Evolutionary conservation across 2,113 vertebrate genomes (phyloP).

Genomic region (Ailuropoda melanoleuca): DNA sequence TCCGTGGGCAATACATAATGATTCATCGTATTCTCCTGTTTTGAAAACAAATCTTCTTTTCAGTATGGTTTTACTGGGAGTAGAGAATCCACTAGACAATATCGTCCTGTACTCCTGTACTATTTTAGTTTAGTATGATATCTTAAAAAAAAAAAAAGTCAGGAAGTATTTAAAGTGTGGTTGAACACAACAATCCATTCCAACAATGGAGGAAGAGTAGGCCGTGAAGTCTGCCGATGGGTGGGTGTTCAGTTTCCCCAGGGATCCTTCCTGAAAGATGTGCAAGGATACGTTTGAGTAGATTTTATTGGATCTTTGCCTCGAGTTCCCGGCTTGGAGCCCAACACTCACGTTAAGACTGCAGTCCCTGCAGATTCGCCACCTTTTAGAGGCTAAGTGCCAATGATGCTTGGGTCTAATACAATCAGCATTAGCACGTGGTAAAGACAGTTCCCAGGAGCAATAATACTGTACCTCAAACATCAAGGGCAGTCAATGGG

Average conservation of each 20-base stretch:
- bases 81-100: background rate
- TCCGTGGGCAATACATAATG: background rate
- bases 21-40: background rate
- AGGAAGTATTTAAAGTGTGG: background rate
- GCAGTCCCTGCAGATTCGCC: background rate
- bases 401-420: background rate
- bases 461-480: fast-evolving
- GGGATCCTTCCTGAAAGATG: background rate
- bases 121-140: background rate
- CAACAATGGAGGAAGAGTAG: background rate
- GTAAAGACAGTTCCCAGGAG: background rate
- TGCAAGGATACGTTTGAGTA: background rate
- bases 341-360: background rate
- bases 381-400: background rate
- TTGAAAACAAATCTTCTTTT: background rate
- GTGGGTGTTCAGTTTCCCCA: background rate
- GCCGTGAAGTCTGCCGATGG: fast-evolving
- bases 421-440: background rate
- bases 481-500: background rate
- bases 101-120: background rate
- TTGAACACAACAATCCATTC: background rate
- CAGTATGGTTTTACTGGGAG: background rate
- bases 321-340: background rate
- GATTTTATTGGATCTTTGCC: background rate
- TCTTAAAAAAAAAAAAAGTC: background rate